Conservation (phyloP, 2,113 vertebrate species). For the Benthochromis sp. region DNA sequence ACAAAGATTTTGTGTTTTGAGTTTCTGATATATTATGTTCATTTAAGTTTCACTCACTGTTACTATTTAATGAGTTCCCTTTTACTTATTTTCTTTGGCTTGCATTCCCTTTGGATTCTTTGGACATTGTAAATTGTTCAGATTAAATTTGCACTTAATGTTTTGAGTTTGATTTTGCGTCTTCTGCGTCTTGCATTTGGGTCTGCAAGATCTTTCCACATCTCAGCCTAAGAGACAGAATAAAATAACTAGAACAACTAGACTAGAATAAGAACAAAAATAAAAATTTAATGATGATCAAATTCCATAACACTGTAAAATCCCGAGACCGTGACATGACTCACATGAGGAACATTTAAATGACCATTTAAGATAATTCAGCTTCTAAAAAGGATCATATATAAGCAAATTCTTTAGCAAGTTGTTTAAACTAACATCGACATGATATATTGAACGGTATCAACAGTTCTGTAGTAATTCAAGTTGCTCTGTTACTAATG, state of each 20-base stretch:
- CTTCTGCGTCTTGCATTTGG: neutral
- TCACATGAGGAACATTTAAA: neutral
- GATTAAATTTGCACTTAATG: neutral
- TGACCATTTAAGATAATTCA: rapidly evolving
- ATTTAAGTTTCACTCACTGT: neutral
- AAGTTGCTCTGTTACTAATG: neutral
- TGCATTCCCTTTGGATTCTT: neutral
- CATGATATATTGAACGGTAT: neutral
- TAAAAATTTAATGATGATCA: neutral
- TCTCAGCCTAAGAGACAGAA: neutral
- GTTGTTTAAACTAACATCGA: neutral
- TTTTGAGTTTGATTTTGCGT: neutral
- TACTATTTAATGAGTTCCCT: neutral
- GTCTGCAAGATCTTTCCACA: neutral
- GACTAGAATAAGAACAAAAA: neutral
- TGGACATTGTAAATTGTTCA: neutral
- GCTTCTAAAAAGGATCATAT: neutral
- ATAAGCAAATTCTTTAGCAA: neutral
- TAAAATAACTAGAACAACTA: neutral
- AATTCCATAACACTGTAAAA: neutral
- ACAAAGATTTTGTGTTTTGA: neutral
- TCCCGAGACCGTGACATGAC: rapidly evolving
- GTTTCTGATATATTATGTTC: neutral
- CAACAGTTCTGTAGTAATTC: neutral
- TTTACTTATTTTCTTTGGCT: neutral